phyloP scores from a whole-genome alignment of 2,888 invertebrate genomes.

The Parthenolecanium corni region DNA sequence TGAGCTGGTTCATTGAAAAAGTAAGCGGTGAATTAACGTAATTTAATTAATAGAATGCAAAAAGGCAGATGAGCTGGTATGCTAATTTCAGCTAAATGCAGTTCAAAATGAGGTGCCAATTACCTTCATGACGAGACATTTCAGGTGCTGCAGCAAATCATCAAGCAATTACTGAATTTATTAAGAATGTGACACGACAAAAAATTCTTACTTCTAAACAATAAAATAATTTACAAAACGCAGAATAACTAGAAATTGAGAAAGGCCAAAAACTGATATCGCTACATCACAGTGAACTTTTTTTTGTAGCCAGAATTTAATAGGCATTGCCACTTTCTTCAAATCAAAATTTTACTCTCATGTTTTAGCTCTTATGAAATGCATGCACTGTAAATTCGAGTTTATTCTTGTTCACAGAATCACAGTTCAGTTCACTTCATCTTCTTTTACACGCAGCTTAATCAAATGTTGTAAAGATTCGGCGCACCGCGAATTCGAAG shows the following conservation, averaged over 20 bases:
- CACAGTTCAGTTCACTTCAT: too few relatives aligned
- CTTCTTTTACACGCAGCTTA: too few relatives aligned
- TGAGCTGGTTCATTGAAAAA: background rate
- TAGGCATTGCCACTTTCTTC: slow-evolving; percentile 12
- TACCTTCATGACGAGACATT: slow-evolving; percentile 95
- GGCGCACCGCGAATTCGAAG: too few relatives aligned
- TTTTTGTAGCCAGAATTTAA: slow-evolving; percentile 17
- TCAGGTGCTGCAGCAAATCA: slow-evolving; percentile 38
- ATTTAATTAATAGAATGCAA: background rate
- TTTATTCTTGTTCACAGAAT: too few relatives aligned
- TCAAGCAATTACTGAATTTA: slow-evolving; percentile 19
- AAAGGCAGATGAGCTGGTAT: background rate
- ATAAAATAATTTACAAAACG: slow-evolving; percentile 11
- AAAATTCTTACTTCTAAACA: slow-evolving; percentile 20
- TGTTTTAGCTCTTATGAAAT: too few relatives aligned
- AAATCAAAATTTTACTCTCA: slow-evolving; percentile 1
- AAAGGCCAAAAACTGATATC: slow-evolving; percentile 27
- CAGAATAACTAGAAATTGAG: slow-evolving; percentile 18
- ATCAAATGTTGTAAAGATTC: too few relatives aligned
- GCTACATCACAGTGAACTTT: slow-evolving; percentile 22
- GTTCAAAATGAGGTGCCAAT: slow-evolving; percentile 38
- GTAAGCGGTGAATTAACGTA: background rate
- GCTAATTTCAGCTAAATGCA: slow-evolving; percentile 37
- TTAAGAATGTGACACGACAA: slow-evolving; percentile 5
- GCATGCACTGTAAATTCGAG: too few relatives aligned